These are phyloP conservation scores for Habroteleia sp. DNA, from an alignment of 2,888 invertebrate species.

Conservation along the genomic window DNA sequence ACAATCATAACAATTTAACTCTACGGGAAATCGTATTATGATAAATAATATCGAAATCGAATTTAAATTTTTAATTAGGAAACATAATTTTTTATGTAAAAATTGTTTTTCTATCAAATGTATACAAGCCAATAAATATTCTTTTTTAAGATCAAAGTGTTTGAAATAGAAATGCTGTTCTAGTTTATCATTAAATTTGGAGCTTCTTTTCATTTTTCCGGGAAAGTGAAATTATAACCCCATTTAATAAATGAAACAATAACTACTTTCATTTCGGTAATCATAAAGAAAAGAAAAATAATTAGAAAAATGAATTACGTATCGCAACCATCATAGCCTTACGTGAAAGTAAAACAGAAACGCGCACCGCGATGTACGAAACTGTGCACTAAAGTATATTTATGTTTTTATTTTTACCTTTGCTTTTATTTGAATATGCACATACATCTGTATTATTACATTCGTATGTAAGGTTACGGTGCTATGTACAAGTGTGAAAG, in stretches of 20 bases:
- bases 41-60: too few species aligned
- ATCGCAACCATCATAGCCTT: conserved; percentile 12
- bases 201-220: background rate
- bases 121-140: too few species aligned
- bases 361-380: background rate
- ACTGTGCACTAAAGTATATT: background rate
- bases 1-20: too few species aligned
- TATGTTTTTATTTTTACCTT: conserved; percentile 28
- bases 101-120: too few species aligned
- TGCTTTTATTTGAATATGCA: conserved; percentile 35
- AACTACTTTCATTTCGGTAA: conserved; percentile 8
- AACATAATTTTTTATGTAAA: too few species aligned
- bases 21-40: too few species aligned
- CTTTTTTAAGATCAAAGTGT: too few species aligned
- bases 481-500: conserved; percentile 31
- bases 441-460: conserved; percentile 37
- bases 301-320: conserved; percentile 19
- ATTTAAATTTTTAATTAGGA: too few species aligned
- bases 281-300: conserved; percentile 14
- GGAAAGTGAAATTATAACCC: background rate
- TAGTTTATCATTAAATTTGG: too few species aligned
- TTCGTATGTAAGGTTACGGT: conserved; percentile 23
- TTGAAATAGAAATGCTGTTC: conserved; percentile 1
- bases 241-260: conserved; percentile 22
- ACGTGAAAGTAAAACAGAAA: conserved; percentile 17